These are phyloP conservation scores for Terrapene triunguis DNA, from an alignment of 2,113 vertebrate species.

Conservation along the genomic window DNA sequence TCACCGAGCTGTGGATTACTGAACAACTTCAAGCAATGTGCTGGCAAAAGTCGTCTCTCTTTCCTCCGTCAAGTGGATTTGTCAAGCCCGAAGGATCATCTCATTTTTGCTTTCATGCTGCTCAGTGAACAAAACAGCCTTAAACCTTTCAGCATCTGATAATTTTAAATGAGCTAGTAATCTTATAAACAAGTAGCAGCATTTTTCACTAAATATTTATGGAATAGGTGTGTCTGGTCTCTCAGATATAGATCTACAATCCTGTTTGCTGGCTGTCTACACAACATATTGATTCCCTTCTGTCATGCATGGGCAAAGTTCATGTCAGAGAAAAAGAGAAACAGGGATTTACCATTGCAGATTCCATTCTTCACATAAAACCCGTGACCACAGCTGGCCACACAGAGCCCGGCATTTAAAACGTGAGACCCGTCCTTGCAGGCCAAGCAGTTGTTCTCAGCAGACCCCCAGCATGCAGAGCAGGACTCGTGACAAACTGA, in stretches of 20 bases:
- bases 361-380: conserved; percentile 83
- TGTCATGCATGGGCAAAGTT: not conserved
- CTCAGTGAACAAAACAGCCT: not conserved
- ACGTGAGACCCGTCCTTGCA: conserved; percentile 81
- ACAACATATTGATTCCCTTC: conserved; percentile 27
- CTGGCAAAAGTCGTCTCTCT: conserved; percentile 51
- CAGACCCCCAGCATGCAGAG: conserved; percentile 83
- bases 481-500: conserved; percentile 91
- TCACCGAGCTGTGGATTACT: conserved; percentile 44
- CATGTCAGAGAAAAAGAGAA: not conserved
- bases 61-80: conserved; percentile 51
- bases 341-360: conserved; percentile 84
- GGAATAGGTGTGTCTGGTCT: conserved; percentile 14
- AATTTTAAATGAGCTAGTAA: conserved; percentile 55
- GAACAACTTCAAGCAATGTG: conserved; percentile 49
- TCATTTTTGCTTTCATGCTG: conserved; percentile 36
- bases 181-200: conserved; percentile 44
- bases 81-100: conserved; percentile 54
- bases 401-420: conserved; percentile 84
- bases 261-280: not conserved
- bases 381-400: conserved; percentile 80
- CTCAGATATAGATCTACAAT: not conserved
- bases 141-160: conserved; percentile 56
- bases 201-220: not conserved
- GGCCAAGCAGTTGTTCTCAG: conserved; percentile 82